Conservation (phyloP, 2,888 invertebrate species). For the Xestia xanthographa region DNA sequence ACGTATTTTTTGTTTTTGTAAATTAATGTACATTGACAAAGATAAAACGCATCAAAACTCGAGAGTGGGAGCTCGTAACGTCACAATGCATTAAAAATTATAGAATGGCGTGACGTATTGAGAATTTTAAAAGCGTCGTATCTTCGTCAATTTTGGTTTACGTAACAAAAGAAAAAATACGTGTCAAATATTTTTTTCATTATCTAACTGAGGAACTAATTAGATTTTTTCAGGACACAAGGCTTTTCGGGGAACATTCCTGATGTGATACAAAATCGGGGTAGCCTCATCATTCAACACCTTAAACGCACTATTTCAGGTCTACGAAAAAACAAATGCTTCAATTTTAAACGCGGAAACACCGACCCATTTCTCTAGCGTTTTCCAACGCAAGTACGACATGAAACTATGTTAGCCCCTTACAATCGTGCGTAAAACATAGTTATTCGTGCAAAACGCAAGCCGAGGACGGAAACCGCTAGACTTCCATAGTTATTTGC, state of each 20-base stretch:
- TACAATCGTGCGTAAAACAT: conserved; percentile 57
- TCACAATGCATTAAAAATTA: too few relatives aligned
- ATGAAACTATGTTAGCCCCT: conserved; percentile 44
- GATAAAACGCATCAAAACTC: too few relatives aligned
- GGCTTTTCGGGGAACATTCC: not conserved
- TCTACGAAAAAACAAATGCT: not conserved
- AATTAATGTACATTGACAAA: too few relatives aligned
- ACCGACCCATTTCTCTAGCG: not conserved
- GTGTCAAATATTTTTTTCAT: too few relatives aligned
- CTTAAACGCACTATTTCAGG: not conserved
- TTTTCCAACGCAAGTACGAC: conserved; percentile 20
- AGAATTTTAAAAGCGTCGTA: too few relatives aligned
- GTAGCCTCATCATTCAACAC: not conserved
- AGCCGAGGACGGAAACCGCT: conserved; percentile 64
- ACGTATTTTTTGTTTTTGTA: too few relatives aligned
- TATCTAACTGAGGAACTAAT: too few relatives aligned
- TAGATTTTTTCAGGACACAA: too few relatives aligned
- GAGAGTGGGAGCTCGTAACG: too few relatives aligned
- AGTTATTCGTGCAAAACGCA: conserved; percentile 60
- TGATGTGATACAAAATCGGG: not conserved
- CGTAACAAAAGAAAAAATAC: too few relatives aligned
- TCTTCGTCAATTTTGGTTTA: too few relatives aligned
- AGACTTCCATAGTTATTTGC: conserved; percentile 65
- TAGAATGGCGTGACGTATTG: too few relatives aligned
- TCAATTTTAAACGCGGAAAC: conserved; percentile 20